A percentile compares a stretch with the other conserved stretches of the same genome.
Evolutionary conservation across 2,113 vertebrate genomes (phyloP).

Genomic region (Epinephelus cyanopodus): DNA sequence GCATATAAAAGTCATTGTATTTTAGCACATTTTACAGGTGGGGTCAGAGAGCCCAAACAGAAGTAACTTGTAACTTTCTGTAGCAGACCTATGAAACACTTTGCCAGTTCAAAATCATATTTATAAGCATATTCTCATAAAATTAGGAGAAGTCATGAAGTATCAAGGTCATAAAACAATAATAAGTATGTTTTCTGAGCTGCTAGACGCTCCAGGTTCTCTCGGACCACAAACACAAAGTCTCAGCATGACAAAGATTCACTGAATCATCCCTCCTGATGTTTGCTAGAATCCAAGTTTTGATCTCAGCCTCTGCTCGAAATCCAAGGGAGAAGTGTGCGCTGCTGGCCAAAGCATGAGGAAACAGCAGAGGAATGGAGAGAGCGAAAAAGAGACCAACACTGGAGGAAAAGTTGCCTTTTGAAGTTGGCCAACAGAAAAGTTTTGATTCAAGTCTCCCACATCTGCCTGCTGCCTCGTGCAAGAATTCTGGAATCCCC

Average conservation of each 20-base stretch:
- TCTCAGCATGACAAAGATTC: conserved; percentile 51
- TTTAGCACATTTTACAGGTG: neutral
- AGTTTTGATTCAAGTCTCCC: conserved; percentile 77
- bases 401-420: conserved; percentile 67
- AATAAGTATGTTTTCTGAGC: conserved; percentile 21
- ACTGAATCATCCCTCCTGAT: conserved; percentile 56
- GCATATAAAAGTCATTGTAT: neutral
- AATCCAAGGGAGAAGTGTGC: conserved; percentile 63
- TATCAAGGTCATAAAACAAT: conserved; percentile 6
- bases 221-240: conserved; percentile 18
- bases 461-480: conserved; percentile 77
- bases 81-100: neutral
- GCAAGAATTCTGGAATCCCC: conserved; percentile 78
- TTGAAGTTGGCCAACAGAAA: conserved; percentile 74
- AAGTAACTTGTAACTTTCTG: neutral
- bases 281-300: conserved; percentile 55
- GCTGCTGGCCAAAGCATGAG: conserved; percentile 68
- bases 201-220: conserved; percentile 1
- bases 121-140: conserved; percentile 6
- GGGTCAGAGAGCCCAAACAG: neutral
- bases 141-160: neutral
- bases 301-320: conserved; percentile 52
- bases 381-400: conserved; percentile 54
- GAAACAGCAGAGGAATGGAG: conserved; percentile 73
- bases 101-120: neutral